These are phyloP conservation scores for Drosophila sp. DNA, from an alignment of 1,140 invertebrate genomes.

Conservation along the genomic window DNA sequence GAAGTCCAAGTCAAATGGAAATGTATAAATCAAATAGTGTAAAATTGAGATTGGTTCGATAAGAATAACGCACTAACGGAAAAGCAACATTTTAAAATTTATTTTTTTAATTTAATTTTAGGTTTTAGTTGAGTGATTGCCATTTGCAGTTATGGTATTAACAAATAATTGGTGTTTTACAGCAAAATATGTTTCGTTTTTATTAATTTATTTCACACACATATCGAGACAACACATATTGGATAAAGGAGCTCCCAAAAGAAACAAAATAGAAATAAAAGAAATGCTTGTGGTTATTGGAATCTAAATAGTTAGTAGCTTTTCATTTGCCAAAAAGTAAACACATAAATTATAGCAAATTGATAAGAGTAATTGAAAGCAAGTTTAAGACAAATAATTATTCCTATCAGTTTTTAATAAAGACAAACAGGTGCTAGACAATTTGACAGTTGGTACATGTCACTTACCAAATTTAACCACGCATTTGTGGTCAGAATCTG, in stretches of 20 bases:
- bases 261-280: conserved; percentile 37
- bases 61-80: neutral
- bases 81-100: conserved; percentile 3
- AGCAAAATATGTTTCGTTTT: conserved; percentile 49
- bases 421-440: conserved; percentile 69
- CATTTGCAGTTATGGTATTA: conserved; percentile 26
- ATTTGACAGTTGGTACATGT: conserved; percentile 86
- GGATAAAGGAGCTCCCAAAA: conserved; percentile 50
- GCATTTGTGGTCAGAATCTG: conserved; percentile 98
- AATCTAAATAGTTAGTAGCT: conserved; percentile 62
- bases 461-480: conserved; percentile 98
- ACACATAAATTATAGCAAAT: conserved; percentile 19
- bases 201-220: conserved; percentile 48
- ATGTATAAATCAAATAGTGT: conserved; percentile 66
- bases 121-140: conserved; percentile 19
- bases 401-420: conserved; percentile 38
- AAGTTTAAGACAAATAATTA: conserved; percentile 30
- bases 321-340: conserved; percentile 42
- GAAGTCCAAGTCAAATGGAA: conserved; percentile 43
- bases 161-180: conserved; percentile 51
- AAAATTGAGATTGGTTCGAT: conserved; percentile 3
- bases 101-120: conserved; percentile 25
- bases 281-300: conserved; percentile 55
- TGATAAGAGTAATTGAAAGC: conserved; percentile 10
- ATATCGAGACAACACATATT: conserved; percentile 79